Conservation (phyloP, 2,888 invertebrate genomes). For the Oscheius sp. region DNA sequence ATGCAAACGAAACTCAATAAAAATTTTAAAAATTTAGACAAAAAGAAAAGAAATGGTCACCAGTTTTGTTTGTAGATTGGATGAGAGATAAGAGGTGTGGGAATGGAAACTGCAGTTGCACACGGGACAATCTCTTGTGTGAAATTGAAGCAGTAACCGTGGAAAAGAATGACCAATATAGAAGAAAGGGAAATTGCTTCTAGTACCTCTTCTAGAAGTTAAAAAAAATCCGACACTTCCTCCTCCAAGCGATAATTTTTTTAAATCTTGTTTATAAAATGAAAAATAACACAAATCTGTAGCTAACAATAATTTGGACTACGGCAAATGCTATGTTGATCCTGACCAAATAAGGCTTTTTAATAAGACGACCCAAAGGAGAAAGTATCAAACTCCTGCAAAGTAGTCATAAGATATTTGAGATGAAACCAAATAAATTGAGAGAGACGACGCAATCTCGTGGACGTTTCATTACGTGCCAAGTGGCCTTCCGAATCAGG, state of each 20-base stretch:
- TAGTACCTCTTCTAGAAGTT: no score
- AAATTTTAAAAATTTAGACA: no score
- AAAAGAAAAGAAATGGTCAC: no score
- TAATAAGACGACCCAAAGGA: background rate
- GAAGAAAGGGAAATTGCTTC: no score
- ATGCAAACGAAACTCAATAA: no score
- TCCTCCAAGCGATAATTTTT: no score
- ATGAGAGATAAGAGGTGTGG: background rate
- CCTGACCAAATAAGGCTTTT: conserved; percentile 7
- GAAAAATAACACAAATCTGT: no score
- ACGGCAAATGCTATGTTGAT: no score
- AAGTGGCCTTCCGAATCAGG: conserved; percentile 22
- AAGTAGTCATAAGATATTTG: conserved; percentile 28
- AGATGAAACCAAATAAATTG: conserved; percentile 29
- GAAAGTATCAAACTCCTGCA: conserved; percentile 20
- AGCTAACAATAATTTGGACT: no score
- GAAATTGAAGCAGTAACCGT: background rate
- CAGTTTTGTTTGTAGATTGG: conserved; percentile 1
- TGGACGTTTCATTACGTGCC: conserved; percentile 25
- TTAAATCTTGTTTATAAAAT: no score
- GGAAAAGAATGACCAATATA: background rate
- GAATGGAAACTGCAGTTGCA: background rate
- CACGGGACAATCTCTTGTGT: background rate
- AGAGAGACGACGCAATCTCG: conserved; percentile 27
- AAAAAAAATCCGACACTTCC: no score